Evolutionary conservation across 2,797 vertebrate genomes (phyloP).

Genomic region (Salarias fasciatus): DNA sequence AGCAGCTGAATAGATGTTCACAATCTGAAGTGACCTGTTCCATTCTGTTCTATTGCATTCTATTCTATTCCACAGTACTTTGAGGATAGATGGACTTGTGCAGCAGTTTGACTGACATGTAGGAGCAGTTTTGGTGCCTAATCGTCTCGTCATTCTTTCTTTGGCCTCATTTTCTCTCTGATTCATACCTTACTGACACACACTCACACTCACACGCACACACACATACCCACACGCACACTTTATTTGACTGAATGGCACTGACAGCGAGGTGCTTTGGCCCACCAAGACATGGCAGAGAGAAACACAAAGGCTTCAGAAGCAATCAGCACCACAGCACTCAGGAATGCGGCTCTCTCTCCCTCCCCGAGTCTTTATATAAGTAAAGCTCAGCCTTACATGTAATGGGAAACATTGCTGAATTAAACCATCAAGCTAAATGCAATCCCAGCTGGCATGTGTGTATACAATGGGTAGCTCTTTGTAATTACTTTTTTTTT

Average conservation of each 20-base stretch:
- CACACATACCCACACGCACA: too few relatives aligned
- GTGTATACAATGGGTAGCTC: too few relatives aligned
- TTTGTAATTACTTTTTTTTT: too few relatives aligned
- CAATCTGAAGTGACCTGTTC: too few relatives aligned
- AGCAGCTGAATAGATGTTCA: too few relatives aligned
- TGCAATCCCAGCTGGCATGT: not conserved
- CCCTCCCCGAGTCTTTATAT: too few relatives aligned
- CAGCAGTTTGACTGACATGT: not conserved
- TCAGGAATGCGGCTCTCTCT: not conserved
- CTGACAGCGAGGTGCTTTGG: not conserved
- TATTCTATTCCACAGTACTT: too few relatives aligned
- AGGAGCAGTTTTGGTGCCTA: not conserved
- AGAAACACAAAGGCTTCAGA: not conserved
- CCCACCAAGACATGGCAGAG: not conserved
- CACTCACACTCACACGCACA: not conserved
- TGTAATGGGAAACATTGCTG: not conserved
- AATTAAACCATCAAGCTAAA: not conserved
- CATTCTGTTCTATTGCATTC: too few relatives aligned
- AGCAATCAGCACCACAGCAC: not conserved
- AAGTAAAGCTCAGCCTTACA: not conserved
- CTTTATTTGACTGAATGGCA: not conserved
- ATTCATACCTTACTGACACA: slow-evolving; percentile 45
- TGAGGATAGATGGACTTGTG: too few relatives aligned
- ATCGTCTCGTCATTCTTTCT: slow-evolving; percentile 54
- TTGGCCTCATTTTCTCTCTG: slow-evolving; percentile 62